phyloP scores from a whole-genome alignment of 2,113 vertebrate species.

The Pangasianodon hypophthalmus region DNA sequence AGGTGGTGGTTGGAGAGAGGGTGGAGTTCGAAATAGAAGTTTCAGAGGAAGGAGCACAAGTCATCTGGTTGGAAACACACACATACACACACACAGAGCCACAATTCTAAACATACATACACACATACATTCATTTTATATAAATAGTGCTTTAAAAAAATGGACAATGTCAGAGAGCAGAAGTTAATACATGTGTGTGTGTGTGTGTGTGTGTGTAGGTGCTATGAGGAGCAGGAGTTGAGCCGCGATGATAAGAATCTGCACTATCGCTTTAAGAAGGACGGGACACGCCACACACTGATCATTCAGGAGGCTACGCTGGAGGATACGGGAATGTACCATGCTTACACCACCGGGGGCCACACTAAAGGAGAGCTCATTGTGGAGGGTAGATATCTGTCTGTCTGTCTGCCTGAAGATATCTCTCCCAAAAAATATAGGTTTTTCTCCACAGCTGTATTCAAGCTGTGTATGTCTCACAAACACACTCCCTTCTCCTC shows the following conservation, averaged over 20 bases:
- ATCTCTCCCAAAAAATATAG: background rate
- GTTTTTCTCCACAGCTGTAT: background rate
- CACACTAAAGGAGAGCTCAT: conserved; percentile 88
- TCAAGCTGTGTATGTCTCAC: background rate
- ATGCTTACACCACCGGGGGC: conserved; percentile 84
- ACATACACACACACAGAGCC: background rate
- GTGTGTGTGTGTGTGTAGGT: conserved; percentile 68
- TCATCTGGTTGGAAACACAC: conserved; percentile 81
- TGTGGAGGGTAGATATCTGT: conserved; percentile 81
- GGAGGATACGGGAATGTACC: conserved; percentile 82
- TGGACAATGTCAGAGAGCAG: background rate
- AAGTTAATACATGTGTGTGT: background rate
- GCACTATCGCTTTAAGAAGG: conserved; percentile 87
- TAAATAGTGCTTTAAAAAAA: background rate
- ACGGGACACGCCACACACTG: conserved; percentile 82
- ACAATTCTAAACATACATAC: background rate
- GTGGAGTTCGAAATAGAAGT: conserved; percentile 87
- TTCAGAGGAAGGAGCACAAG: conserved; percentile 87
- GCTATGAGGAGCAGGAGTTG: conserved; percentile 82
- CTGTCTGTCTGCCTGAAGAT: background rate
- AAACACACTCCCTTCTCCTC: background rate
- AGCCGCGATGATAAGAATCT: conserved; percentile 71
- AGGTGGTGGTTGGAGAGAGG: conserved; percentile 84
- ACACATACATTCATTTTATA: background rate
- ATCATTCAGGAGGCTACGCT: conserved; percentile 81